Conservation (phyloP, 2,888 invertebrate species). For the Octodonta nipae region DNA sequence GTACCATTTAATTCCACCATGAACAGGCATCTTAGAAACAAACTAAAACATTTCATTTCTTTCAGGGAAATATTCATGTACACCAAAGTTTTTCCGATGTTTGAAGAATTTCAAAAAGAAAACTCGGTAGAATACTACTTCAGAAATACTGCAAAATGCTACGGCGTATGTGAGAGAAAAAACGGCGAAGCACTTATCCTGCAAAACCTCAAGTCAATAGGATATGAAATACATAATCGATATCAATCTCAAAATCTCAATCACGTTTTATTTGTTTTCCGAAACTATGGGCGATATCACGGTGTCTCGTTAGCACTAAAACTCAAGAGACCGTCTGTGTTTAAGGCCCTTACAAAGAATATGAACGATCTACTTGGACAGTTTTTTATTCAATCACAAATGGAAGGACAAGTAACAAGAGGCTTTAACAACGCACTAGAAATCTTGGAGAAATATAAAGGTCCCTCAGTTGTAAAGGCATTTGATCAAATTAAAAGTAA, state of each 20-base stretch:
- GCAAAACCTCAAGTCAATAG: conserved; percentile 18
- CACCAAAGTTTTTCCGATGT: conserved; percentile 16
- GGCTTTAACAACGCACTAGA: conserved; percentile 12
- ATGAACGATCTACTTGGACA: conserved; percentile 16
- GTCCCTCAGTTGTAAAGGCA: conserved; percentile 11
- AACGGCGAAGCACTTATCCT: conserved; percentile 20
- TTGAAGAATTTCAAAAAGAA: conserved; percentile 14
- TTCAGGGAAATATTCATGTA: conserved; percentile 18
- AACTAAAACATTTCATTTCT: not conserved
- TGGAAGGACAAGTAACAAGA: conserved; percentile 9
- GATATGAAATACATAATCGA: conserved; percentile 20
- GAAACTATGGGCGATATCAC: conserved; percentile 19
- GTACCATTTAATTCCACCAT: no score
- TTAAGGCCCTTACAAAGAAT: conserved; percentile 15
- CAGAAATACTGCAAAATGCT: conserved; percentile 17
- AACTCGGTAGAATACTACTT: conserved; percentile 11
- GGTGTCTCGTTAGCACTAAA: conserved; percentile 18
- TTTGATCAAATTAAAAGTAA: conserved; percentile 11
- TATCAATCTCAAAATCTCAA: conserved; percentile 20
- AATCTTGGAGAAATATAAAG: conserved; percentile 10
- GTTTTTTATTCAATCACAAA: conserved; percentile 14
- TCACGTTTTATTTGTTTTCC: conserved; percentile 17
- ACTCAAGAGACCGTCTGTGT: conserved; percentile 14
- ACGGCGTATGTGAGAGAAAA: conserved; percentile 14
- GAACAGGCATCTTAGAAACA: no score